These are phyloP conservation scores for Cavia aperea DNA, from an alignment of 2,113 vertebrate species.

Conservation along the genomic window DNA sequence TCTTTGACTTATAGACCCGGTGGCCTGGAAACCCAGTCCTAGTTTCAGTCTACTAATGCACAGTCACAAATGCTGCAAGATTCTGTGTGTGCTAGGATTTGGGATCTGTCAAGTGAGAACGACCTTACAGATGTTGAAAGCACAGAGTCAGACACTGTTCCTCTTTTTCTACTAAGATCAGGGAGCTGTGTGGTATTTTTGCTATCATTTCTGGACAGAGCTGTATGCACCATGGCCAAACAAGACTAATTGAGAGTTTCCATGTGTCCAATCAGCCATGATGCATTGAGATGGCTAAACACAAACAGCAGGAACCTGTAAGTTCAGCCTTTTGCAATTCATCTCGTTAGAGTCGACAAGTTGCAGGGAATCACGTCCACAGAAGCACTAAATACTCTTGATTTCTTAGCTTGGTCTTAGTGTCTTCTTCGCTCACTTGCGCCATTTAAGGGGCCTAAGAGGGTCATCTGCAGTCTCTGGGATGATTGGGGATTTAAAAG, in stretches of 20 bases:
- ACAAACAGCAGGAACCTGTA: slow-evolving; percentile 61
- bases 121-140: background rate
- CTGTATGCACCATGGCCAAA: slow-evolving; percentile 15
- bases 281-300: slow-evolving; percentile 58
- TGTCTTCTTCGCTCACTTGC: background rate
- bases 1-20: background rate
- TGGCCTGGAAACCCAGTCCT: background rate
- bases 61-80: background rate
- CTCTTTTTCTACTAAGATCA: background rate
- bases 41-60: background rate
- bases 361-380: background rate
- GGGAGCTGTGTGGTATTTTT: background rate
- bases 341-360: slow-evolving; percentile 58
- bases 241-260: slow-evolving; percentile 63
- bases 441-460: background rate
- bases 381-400: background rate
- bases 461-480: background rate
- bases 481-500: background rate
- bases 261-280: slow-evolving; percentile 53
- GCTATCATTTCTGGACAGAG: slow-evolving; percentile 7
- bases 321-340: slow-evolving; percentile 65
- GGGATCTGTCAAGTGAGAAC: background rate
- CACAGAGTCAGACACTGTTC: background rate
- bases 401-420: background rate
- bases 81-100: background rate